A percentile compares a stretch with the other conserved stretches of the same genome.
Conservation (phyloP, 1,140 invertebrate species). For the Drosophila bipectinata region DNA sequence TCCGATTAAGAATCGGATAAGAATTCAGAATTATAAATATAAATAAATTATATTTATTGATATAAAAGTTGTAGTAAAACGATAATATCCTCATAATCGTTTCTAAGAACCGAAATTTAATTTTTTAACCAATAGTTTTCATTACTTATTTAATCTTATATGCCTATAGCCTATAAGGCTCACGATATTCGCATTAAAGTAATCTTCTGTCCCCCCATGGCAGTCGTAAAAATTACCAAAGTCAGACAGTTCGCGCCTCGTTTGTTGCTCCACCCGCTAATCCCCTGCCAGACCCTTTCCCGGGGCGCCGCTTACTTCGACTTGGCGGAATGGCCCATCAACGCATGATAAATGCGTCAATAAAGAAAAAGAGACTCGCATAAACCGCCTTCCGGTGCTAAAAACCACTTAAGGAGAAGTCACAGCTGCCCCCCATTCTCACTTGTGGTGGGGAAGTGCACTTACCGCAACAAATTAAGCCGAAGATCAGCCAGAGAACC, state of each 20-base stretch:
- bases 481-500: constrained; percentile 86
- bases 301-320: constrained; percentile 9
- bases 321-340: constrained; percentile 62
- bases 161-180: background rate
- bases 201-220: constrained; percentile 32
- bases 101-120: too few species aligned
- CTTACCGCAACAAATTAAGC: constrained; percentile 87
- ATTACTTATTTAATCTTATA: background rate
- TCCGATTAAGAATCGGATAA: too few species aligned
- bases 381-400: constrained; percentile 66
- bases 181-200: constrained; percentile 31
- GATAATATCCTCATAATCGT: too few species aligned
- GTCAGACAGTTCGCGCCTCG: constrained; percentile 63
- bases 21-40: too few species aligned
- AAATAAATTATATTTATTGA: too few species aligned
- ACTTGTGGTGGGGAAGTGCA: constrained; percentile 20
- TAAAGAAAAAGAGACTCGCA: constrained; percentile 57
- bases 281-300: constrained; percentile 3
- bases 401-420: constrained; percentile 57
- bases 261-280: constrained; percentile 35
- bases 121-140: too few species aligned
- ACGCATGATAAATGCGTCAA: constrained; percentile 72
- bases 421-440: background rate
- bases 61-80: too few species aligned
- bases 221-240: constrained; percentile 52